These are phyloP conservation scores for Ptychadena robeensis DNA, from an alignment of 2,797 vertebrate genomes.

Conservation along the genomic window DNA sequence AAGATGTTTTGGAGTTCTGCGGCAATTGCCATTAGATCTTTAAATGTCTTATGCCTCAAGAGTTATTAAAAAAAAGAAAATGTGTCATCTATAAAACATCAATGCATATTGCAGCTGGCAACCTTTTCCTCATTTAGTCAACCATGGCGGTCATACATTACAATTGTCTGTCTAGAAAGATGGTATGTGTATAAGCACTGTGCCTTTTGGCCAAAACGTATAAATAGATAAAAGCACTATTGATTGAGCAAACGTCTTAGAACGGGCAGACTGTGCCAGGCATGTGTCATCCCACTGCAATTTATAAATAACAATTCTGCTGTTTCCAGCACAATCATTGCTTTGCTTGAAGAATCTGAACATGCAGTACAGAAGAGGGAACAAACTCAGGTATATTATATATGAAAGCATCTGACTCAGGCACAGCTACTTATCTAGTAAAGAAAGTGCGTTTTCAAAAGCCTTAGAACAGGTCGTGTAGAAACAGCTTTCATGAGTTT, in stretches of 20 bases:
- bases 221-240: constrained; percentile 53
- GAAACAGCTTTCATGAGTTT: neutral
- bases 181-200: neutral
- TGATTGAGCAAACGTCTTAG: constrained; percentile 43
- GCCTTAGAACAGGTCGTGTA: neutral
- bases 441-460: neutral
- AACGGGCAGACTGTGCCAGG: constrained; percentile 47
- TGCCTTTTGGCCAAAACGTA: constrained; percentile 11
- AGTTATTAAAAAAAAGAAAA: neutral
- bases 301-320: constrained; percentile 55
- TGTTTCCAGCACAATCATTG: constrained; percentile 44
- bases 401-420: constrained; percentile 5
- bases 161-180: constrained; percentile 22
- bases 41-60: neutral
- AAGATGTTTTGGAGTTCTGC: neutral
- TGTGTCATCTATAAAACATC: neutral
- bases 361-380: constrained; percentile 42
- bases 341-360: constrained; percentile 36
- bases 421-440: neutral
- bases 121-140: constrained; percentile 7
- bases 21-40: neutral
- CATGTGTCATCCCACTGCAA: constrained; percentile 48
- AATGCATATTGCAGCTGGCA: neutral
- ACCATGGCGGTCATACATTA: neutral
- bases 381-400: constrained; percentile 26